Percentiles rank a stretch among this genome's conserved stretches.
Conservation (phyloP, 2,888 invertebrate species). For the Deilephila porcellus region DNA sequence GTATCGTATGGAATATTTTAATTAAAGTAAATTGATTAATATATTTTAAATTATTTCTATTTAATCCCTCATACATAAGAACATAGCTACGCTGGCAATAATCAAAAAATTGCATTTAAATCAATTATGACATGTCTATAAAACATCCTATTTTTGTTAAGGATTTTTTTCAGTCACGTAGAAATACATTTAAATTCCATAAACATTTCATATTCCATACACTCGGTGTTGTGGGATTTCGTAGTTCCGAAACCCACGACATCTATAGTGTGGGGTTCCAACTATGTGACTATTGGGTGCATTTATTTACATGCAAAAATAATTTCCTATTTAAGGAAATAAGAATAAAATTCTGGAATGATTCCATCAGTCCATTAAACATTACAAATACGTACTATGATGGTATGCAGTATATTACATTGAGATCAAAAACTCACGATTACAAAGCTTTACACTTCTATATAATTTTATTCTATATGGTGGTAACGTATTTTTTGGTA, state of each 20-base stretch:
- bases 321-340: conserved; percentile 32
- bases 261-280: too few species aligned
- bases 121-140: too few species aligned
- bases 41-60: not conserved
- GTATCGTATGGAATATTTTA: conserved; percentile 6
- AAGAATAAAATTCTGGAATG: conserved; percentile 52
- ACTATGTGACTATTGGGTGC: too few species aligned
- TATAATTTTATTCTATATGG: conserved; percentile 37
- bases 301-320: not conserved
- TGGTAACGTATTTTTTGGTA: conserved; percentile 38
- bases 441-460: conserved; percentile 52
- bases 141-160: not conserved
- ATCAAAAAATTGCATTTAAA: not conserved
- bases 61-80: not conserved
- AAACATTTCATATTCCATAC: not conserved
- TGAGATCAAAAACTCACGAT: conserved; percentile 72
- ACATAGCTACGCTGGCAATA: too few species aligned
- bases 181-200: not conserved
- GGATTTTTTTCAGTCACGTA: not conserved
- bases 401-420: conserved; percentile 40
- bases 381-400: conserved; percentile 23
- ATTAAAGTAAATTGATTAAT: not conserved
- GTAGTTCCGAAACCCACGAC: too few species aligned
- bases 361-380: conserved; percentile 52
- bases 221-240: not conserved